Percentiles rank a stretch among this genome's conserved stretches.
Conservation (phyloP, 2,888 invertebrate genomes). For the Heliconius cydno region DNA sequence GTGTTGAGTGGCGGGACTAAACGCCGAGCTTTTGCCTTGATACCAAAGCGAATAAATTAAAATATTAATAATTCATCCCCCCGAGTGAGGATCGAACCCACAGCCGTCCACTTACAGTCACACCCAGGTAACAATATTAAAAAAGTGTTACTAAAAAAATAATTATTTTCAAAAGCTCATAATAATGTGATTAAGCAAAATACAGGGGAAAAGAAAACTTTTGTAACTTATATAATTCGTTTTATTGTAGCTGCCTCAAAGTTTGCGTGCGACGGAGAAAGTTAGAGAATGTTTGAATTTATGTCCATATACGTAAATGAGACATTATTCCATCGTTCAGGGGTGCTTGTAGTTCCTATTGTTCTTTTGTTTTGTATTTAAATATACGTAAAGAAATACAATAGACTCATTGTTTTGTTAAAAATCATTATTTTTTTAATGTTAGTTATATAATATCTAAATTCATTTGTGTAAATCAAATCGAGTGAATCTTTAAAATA, state of each 20-base stretch:
- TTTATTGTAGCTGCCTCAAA: slow-evolving; percentile 20
- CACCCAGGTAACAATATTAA: no score
- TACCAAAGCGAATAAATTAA: no score
- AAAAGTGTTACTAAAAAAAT: background rate
- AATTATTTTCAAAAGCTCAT: background rate
- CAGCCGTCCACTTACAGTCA: no score
- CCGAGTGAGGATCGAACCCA: no score
- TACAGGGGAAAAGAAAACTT: slow-evolving; percentile 16
- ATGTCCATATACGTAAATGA: slow-evolving; percentile 8
- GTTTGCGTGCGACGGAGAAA: slow-evolving; percentile 12
- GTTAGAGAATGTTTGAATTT: slow-evolving; percentile 24
- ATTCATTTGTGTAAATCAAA: no score
- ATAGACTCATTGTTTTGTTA: background rate
- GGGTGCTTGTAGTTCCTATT: background rate
- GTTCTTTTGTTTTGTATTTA: background rate
- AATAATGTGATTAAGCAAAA: background rate
- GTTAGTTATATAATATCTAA: no score
- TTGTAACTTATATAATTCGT: slow-evolving; percentile 18
- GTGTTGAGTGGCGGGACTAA: no score
- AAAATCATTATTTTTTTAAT: background rate
- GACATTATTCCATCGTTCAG: background rate
- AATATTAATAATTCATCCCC: no score
- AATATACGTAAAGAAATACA: background rate
- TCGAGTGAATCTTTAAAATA: no score
- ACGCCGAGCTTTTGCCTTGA: no score